Evolutionary conservation across 35 echinoderm and acorn worm species (phyloP), one percentile per base, ranked within the genome.

Genomic region (Lytechinus variegatus): DNA sequence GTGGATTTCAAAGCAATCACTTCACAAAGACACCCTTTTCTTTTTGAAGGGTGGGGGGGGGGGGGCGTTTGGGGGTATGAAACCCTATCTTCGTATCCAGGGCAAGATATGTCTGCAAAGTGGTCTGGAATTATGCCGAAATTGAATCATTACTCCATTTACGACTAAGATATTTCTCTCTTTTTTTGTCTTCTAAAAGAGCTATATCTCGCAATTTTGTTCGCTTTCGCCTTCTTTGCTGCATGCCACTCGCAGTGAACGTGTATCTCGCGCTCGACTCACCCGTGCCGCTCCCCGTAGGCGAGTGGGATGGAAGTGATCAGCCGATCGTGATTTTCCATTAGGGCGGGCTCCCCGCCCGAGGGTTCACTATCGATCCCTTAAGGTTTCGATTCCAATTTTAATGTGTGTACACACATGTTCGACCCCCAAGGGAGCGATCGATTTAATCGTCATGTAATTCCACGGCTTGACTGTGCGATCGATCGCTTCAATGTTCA

Each of bases 401-500:
- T 57, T 55, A 93, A 93, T 57, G 92, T 93, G 92, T 93, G 92
- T 93, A 93, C 92, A 93, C 92, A 93, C 92, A 93, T 93, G 92
- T 93, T 93, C 52, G 9, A 27, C 54, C 92, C 66, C 92, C 92
- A 57, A 93, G 92, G 92, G 92, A 21, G 9, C 92, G 92, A 93
- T 93, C 92, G 92, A 93, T 93, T 4, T 93, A 93, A 93, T 93
- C 92, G 54, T 27, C 92, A 93, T 93, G 92, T 93, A 93, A 55
- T 57, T 54, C 92, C 92, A 57, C 53, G 53, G 92, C 92, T 57
- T 93, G 92, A 55, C 92, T 93, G 92, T 27, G 53, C 11, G 55
- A 93, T 93, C 14, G 92, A 93, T 56, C 52, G 19, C 92, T 12
- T 14, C 53, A n/a, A 93, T 93, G 92, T 93, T 55, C 92, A 6